Evolutionary conservation across 2,888 invertebrate genomes (phyloP).

Genomic region (Meiosimyza platycephala): DNA sequence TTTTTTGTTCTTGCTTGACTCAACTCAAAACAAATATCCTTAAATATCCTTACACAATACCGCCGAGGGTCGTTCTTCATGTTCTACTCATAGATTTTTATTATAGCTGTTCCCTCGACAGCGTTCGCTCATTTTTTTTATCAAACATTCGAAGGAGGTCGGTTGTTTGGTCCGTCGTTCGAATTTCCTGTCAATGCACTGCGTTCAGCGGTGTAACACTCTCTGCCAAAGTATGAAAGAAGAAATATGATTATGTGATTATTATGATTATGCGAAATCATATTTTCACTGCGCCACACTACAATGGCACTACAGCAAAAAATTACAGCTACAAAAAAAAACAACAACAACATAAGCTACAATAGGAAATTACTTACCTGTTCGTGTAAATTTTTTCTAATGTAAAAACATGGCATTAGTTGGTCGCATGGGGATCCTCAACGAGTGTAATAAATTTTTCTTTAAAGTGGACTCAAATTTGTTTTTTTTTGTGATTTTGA

Average conservation of each 20-base stretch:
- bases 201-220: too few relatives aligned
- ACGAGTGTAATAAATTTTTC: conserved; percentile 6
- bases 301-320: not conserved
- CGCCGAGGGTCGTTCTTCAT: conserved; percentile 7
- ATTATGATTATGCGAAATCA: conserved; percentile 38
- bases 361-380: conserved; percentile 16
- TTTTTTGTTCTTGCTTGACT: not conserved
- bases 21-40: conserved; percentile 10
- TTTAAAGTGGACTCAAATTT: too few relatives aligned
- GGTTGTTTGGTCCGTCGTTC: not conserved
- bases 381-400: not conserved
- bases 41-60: conserved; percentile 12
- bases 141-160: not conserved
- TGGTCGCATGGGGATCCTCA: conserved; percentile 6
- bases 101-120: conserved; percentile 1
- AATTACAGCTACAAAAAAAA: not conserved
- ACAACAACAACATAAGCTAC: not conserved
- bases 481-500: too few relatives aligned
- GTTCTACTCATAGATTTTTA: conserved; percentile 12
- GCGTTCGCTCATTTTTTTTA: conserved; percentile 7
- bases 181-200: conserved; percentile 21
- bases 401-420: not conserved
- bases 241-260: conserved; percentile 33
- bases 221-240: conserved; percentile 13
- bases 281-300: conserved; percentile 22